Evolutionary conservation across 1,140 invertebrate genomes (phyloP), one percentile per base, ranked within the genome.

Genomic region (Brachionus angularis): DNA sequence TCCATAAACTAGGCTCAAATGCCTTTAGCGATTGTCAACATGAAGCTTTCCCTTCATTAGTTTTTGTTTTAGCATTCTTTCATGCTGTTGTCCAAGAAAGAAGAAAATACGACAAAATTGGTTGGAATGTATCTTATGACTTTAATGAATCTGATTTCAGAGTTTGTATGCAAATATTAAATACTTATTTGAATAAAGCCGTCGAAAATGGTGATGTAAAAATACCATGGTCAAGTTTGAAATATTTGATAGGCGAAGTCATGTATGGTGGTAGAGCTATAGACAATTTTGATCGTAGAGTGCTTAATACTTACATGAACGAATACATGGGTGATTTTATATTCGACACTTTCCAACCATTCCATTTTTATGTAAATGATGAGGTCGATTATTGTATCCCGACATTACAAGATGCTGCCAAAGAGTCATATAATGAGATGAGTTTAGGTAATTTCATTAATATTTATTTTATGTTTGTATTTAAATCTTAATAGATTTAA

Each of bases 291-390:
- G 91, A 93, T 79, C 85, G 90, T 25, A 84, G 91, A 72, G 87
- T 93, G 4, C 87, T 91, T 1, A 84, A 86, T 71, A 90, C 88
- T 0, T 93, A 93, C 77, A 91, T 93, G 88, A 86, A 92, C 77
- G 90, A 94, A 79, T 95, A 93, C 77, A 89, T 94, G 84, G 91
- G 91, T 0, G 91, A 94, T 76, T 94, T 93, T 78, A 82, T 94
- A 21, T 92, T 94, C 76, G 89, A 93, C 77, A 86, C 85, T 16
- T 92, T 90, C 78, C 89, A 93, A 78, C 87, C 88, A 0, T 94
- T 91, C 80, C 88, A 91, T 78, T 93, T 93, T 81, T 93, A 90
- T 78, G 78, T 84, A 21, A 88, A 91, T 76, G 80, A 86, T 0
- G 77, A 81, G 12, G 87, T 90, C 0, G 87, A 91, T 76, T 93